These are phyloP conservation scores for Parthenolecanium corni DNA, from an alignment of 2,888 invertebrate species.

Conservation along the genomic window DNA sequence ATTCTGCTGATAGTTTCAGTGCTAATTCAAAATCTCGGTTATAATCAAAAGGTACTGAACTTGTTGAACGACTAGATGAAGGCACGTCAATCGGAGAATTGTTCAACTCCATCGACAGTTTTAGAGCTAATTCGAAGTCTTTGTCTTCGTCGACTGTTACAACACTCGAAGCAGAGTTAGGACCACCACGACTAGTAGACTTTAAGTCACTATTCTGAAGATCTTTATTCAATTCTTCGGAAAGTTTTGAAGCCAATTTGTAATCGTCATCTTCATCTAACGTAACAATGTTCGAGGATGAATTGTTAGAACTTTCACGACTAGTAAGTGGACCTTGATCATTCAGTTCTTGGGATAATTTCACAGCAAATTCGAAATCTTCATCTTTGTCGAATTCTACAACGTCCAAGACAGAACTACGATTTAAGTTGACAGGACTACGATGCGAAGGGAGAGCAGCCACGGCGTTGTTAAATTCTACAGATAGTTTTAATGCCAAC, in stretches of 20 bases:
- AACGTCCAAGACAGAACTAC: not conserved
- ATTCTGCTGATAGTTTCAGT: not conserved
- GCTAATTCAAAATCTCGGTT: not conserved
- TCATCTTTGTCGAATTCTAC: too few species aligned
- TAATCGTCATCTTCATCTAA: not conserved
- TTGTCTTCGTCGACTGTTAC: not conserved
- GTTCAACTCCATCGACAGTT: too few species aligned
- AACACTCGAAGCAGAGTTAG: too few species aligned
- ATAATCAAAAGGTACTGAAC: not conserved
- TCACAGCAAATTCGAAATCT: conserved; percentile 9
- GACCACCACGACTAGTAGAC: too few species aligned
- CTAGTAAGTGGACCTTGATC: not conserved
- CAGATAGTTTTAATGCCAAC: conserved; percentile 11
- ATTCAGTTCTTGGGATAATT: conserved; percentile 10
- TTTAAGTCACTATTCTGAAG: too few species aligned
- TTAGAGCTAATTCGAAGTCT: not conserved
- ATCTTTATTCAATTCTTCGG: too few species aligned
- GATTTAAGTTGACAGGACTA: not conserved
- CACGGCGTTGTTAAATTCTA: conserved; percentile 1
- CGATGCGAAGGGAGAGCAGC: too few species aligned
- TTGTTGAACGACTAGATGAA: not conserved
- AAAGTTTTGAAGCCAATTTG: not conserved
- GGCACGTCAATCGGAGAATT: not conserved
- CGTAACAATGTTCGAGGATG: not conserved
- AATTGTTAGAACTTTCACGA: not conserved